Evolutionary conservation across 2,113 vertebrate species (phyloP).

Genomic region (Notarius lentiginosus): DNA sequence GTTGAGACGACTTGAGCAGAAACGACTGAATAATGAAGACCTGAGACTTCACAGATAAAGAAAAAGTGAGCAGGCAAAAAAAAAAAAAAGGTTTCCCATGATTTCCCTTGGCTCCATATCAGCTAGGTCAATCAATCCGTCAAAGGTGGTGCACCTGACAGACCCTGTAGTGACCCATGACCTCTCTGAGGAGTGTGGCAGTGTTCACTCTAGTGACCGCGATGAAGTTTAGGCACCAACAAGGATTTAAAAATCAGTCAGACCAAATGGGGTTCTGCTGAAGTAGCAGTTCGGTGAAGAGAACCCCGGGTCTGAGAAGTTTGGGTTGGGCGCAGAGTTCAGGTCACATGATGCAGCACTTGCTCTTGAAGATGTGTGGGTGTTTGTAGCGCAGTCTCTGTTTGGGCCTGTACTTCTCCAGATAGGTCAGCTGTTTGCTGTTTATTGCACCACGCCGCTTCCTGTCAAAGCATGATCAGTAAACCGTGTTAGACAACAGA

Average conservation of each 20-base stretch:
- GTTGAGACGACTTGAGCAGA: conserved; percentile 24
- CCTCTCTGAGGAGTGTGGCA: conserved; percentile 41
- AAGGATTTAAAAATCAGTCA: conserved; percentile 14
- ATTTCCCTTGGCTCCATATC: conserved; percentile 36
- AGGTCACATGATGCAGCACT: conserved; percentile 84
- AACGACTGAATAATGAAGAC: conserved; percentile 15
- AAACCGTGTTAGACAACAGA: background rate
- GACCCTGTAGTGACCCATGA: conserved; percentile 2
- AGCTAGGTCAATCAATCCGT: conserved; percentile 16
- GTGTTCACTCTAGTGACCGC: conserved; percentile 34
- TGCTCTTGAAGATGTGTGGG: conserved; percentile 80
- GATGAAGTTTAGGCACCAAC: conserved; percentile 40
- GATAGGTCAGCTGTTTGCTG: conserved; percentile 85
- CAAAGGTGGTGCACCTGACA: background rate
- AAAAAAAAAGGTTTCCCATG: conserved; percentile 16
- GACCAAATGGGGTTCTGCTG: conserved; percentile 18
- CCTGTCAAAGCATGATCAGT: conserved; percentile 61
- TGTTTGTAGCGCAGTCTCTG: conserved; percentile 85
- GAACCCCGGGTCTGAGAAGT: conserved; percentile 12
- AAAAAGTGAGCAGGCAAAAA: conserved; percentile 17
- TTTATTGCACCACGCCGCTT: conserved; percentile 86
- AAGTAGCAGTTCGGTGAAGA: conserved; percentile 24
- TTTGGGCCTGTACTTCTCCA: conserved; percentile 86
- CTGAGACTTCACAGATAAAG: conserved; percentile 14
- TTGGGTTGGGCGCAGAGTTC: conserved; percentile 1